A percentile compares a stretch with the other conserved stretches of the same genome.
Conservation (phyloP, 2,797 vertebrate genomes). For the Coccyzus lansbergi region DNA sequence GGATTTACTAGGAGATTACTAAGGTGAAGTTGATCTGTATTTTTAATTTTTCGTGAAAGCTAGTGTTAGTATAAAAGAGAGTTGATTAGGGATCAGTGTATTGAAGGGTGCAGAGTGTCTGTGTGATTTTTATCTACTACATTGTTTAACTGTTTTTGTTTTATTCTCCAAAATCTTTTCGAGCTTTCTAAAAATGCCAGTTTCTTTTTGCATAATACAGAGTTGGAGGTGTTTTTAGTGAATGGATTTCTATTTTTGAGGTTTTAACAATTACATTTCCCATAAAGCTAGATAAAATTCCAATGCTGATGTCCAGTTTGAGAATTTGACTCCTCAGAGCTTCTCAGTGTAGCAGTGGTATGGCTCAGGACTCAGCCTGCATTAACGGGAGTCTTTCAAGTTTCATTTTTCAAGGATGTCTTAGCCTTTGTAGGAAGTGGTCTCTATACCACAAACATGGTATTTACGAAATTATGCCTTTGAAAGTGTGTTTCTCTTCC, state of each 20-base stretch:
- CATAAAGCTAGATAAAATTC: not conserved
- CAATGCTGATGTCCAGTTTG: accelerated
- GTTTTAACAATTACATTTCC: not conserved
- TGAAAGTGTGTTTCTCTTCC: not conserved
- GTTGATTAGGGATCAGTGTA: not conserved
- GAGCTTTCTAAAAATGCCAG: not conserved
- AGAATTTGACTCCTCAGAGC: not conserved
- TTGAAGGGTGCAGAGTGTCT: not conserved
- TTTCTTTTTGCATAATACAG: not conserved
- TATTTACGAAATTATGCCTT: not conserved
- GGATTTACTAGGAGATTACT: not conserved
- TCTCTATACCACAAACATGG: not conserved
- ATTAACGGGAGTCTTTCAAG: not conserved
- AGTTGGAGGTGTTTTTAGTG: not conserved
- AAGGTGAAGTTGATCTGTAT: not conserved
- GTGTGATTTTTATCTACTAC: not conserved
- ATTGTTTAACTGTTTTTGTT: not conserved
- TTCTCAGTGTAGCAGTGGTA: not conserved
- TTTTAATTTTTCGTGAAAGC: not conserved
- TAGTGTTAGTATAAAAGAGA: not conserved
- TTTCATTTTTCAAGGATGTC: not conserved
- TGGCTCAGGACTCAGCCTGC: not conserved
- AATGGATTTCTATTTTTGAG: not conserved
- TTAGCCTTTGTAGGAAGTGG: not conserved
- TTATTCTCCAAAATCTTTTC: accelerated